Evolutionary conservation across 2,113 vertebrate genomes (phyloP).

Genomic region (Petaurus breviceps): DNA sequence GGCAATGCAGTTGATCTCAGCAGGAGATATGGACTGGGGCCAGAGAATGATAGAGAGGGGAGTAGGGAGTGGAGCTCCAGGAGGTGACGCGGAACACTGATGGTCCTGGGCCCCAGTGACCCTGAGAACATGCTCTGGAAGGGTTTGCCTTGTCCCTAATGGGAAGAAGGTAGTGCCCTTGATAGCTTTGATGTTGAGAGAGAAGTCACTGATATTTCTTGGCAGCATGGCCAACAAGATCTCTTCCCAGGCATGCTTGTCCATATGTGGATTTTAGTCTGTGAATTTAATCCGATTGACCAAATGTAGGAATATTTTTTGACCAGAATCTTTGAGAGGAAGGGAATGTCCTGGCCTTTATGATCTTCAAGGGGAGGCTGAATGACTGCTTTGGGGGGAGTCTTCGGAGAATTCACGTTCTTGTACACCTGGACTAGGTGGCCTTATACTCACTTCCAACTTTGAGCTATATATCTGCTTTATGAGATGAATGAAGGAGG

Average conservation of each 20-base stretch:
- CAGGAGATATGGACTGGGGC: too few relatives aligned
- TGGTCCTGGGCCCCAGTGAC: too few relatives aligned
- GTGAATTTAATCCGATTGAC: background rate
- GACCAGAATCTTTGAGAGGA: background rate
- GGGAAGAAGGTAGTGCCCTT: too few relatives aligned
- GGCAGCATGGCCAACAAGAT: background rate
- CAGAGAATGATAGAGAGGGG: too few relatives aligned
- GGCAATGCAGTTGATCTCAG: background rate
- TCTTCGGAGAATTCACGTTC: background rate
- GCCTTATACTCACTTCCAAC: background rate
- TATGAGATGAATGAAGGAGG: background rate
- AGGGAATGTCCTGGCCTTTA: background rate
- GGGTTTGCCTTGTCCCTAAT: too few relatives aligned
- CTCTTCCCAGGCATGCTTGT: background rate
- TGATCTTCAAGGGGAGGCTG: too few relatives aligned
- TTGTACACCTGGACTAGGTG: background rate
- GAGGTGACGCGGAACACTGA: too few relatives aligned
- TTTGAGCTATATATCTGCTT: background rate
- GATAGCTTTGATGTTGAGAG: too few relatives aligned
- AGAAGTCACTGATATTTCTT: too few relatives aligned
- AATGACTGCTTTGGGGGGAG: background rate
- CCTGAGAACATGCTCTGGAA: too few relatives aligned
- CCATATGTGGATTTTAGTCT: background rate
- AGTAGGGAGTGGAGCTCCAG: too few relatives aligned
- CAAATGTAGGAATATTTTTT: background rate